These are phyloP conservation scores for Haemorhous mexicanus DNA, from an alignment of 2,113 vertebrate genomes.

Conservation along the genomic window DNA sequence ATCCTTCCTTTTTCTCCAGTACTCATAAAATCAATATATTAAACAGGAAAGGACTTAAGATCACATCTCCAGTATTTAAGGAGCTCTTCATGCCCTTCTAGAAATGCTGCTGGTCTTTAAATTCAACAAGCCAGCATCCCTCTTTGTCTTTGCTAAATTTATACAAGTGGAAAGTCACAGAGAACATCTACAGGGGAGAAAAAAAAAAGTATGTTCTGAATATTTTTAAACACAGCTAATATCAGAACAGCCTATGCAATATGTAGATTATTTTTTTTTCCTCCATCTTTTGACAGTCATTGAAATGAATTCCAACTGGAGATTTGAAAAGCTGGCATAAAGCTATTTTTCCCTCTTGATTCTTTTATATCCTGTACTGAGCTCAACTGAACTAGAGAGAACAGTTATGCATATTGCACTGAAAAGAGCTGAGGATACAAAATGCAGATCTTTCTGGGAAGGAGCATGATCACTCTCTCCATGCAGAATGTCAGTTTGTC, in stretches of 20 bases:
- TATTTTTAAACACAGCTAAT: not conserved
- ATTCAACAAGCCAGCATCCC: not conserved
- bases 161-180: not conserved
- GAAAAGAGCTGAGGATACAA: not conserved
- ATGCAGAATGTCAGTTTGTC: not conserved
- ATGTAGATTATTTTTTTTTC: not conserved
- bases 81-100: not conserved
- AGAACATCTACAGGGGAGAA: not conserved
- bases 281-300: not conserved
- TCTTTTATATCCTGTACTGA: not conserved
- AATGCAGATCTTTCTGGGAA: not conserved
- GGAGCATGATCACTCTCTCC: fast-evolving
- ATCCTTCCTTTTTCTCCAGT: not conserved
- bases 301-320: not conserved
- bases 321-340: not conserved
- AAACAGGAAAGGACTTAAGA: not conserved
- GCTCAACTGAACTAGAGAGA: not conserved
- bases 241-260: not conserved
- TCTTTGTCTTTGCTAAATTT: not conserved
- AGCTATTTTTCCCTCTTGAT: not conserved
- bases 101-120: not conserved
- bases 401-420: not conserved
- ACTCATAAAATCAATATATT: not conserved
- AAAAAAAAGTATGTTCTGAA: not conserved
- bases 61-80: not conserved